Evolutionary conservation across 2,888 invertebrate genomes (phyloP).

Genomic region (Andrena praecox): DNA sequence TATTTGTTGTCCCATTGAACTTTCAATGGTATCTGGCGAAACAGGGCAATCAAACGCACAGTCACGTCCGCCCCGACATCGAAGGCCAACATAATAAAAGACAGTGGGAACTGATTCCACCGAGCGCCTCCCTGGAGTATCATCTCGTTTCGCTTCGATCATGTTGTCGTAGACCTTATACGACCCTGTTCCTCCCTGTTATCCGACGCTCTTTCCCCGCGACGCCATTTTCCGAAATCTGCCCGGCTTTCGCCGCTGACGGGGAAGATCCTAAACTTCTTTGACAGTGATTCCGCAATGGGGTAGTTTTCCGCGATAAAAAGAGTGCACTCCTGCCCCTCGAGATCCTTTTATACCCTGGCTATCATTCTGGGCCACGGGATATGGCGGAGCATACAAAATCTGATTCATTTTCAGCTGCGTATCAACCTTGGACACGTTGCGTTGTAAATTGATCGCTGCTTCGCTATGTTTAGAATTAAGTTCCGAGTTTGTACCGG

Average conservation of each 20-base stretch:
- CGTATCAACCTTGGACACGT: background rate
- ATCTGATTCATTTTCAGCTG: slow-evolving; percentile 5
- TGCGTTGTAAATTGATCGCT: background rate
- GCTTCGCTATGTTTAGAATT: no score
- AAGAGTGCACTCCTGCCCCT: slow-evolving; percentile 28
- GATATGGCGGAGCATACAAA: slow-evolving; percentile 58
- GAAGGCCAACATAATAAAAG: slow-evolving; percentile 44
- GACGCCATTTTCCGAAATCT: slow-evolving; percentile 48
- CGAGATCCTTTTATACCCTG: slow-evolving; percentile 42
- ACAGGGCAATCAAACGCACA: slow-evolving; percentile 38
- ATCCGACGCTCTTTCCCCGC: slow-evolving; percentile 22
- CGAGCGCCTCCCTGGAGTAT: slow-evolving; percentile 39
- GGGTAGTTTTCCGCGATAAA: slow-evolving; percentile 38
- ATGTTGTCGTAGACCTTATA: slow-evolving; percentile 53
- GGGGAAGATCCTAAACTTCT: slow-evolving; percentile 27
- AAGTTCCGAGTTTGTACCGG: no score
- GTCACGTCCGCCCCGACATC: slow-evolving; percentile 9
- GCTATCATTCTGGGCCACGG: slow-evolving; percentile 58
- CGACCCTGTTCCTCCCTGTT: slow-evolving; percentile 24
- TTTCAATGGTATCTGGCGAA: slow-evolving; percentile 14
- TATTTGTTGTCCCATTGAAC: slow-evolving; percentile 28
- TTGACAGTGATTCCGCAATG: slow-evolving; percentile 38
- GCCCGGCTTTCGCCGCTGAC: slow-evolving; percentile 22
- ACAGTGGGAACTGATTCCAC: slow-evolving; percentile 59
- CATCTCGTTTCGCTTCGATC: slow-evolving; percentile 53